phyloP scores from a whole-genome alignment of 2,113 vertebrate species.

The Syngnathus scovelli region DNA sequence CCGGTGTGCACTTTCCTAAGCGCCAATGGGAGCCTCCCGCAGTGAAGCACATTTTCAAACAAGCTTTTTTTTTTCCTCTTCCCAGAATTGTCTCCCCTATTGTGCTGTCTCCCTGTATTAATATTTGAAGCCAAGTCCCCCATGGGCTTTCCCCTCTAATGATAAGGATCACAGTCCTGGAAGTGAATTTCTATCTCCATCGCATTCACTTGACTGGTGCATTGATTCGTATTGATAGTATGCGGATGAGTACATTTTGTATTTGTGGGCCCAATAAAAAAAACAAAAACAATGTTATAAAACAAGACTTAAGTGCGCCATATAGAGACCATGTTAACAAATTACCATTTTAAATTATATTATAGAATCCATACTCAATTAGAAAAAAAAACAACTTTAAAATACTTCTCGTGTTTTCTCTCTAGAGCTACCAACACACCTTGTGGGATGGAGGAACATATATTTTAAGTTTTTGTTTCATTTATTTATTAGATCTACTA shows the following conservation, averaged over 20 bases:
- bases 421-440: too few relatives aligned
- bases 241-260: not conserved
- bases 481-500: too few relatives aligned
- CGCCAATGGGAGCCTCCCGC: conserved; percentile 28
- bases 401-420: too few relatives aligned
- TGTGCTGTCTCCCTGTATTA: conserved; percentile 39
- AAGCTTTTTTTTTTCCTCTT: conserved; percentile 41
- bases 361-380: too few relatives aligned
- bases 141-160: conserved; percentile 31
- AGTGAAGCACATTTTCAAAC: conserved; percentile 24
- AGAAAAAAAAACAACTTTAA: not conserved
- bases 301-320: not conserved
- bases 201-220: conserved; percentile 59
- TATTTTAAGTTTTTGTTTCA: too few relatives aligned
- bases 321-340: not conserved
- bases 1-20: conserved; percentile 29
- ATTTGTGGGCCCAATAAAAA: not conserved
- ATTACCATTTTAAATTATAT: not conserved
- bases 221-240: conserved; percentile 47
- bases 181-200: conserved; percentile 60
- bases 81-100: conserved; percentile 33
- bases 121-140: conserved; percentile 45
- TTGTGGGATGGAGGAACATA: too few relatives aligned
- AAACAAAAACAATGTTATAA: not conserved
- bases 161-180: conserved; percentile 57